phyloP scores from a whole-genome alignment of 2,888 invertebrate species.

The Dryococelus australis region DNA sequence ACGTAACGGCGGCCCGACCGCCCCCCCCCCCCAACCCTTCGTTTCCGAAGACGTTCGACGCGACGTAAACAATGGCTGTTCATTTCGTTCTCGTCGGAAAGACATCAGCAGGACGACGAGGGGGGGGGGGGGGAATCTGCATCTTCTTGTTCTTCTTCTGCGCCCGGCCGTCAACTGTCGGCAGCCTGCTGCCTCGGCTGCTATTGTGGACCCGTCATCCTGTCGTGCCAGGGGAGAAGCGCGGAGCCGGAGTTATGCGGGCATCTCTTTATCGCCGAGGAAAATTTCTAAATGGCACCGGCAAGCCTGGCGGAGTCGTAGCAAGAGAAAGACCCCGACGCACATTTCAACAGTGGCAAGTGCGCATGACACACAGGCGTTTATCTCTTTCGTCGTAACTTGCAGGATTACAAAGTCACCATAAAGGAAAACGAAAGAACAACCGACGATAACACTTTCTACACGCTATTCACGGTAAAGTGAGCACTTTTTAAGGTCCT shows the following conservation, averaged over 20 bases:
- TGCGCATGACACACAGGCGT: no score
- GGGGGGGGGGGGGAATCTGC: no score
- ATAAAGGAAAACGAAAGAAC: no score
- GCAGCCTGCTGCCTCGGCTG: neutral
- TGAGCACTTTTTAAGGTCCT: no score
- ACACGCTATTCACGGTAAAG: no score
- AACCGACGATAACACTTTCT: no score
- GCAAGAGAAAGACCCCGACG: neutral
- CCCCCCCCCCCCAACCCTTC: neutral
- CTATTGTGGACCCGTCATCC: neutral
- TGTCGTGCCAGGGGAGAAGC: neutral
- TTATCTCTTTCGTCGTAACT: no score
- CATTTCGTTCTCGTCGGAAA: neutral
- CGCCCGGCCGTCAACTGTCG: neutral
- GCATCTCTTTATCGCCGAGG: neutral
- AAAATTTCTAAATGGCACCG: neutral
- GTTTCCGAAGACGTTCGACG: neutral
- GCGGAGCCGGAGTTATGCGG: neutral
- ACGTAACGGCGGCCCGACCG: neutral
- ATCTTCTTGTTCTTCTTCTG: no score
- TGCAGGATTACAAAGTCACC: no score
- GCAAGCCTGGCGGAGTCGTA: neutral
- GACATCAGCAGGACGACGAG: neutral
- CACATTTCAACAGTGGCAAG: no score
- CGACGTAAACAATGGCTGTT: neutral